These are phyloP conservation scores for Coremacera marginata DNA, from an alignment of 2,888 invertebrate species.

Conservation along the genomic window DNA sequence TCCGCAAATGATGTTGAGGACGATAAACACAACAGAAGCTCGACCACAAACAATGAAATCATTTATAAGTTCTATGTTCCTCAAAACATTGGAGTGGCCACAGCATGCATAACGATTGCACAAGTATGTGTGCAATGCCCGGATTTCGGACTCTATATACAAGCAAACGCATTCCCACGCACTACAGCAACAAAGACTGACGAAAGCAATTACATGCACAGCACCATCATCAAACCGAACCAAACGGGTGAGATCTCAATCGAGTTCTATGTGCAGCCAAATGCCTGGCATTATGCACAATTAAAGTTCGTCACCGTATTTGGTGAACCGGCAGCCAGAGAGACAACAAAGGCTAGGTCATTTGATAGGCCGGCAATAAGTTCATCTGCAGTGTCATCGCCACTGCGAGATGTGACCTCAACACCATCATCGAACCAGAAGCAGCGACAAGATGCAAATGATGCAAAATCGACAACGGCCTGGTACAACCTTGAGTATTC, in stretches of 20 bases:
- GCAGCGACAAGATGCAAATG: constrained; percentile 3
- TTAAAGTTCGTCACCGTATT: constrained; percentile 60
- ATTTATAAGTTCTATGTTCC: constrained; percentile 73
- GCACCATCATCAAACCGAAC: constrained; percentile 71
- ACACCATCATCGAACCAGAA: neutral
- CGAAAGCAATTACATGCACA: constrained; percentile 69
- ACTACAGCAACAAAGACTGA: constrained; percentile 57
- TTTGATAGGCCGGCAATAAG: constrained; percentile 25
- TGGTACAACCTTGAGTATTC: constrained; percentile 55
- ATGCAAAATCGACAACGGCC: constrained; percentile 32
- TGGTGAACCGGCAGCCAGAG: constrained; percentile 27
- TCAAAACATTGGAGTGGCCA: constrained; percentile 61
- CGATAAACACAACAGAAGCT: constrained; percentile 57
- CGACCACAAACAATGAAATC: constrained; percentile 59
- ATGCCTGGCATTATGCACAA: constrained; percentile 74
- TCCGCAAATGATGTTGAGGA: constrained; percentile 45
- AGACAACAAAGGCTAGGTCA: constrained; percentile 21
- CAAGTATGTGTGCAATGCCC: constrained; percentile 69
- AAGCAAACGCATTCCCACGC: constrained; percentile 71
- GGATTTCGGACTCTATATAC: constrained; percentile 70
- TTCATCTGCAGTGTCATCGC: constrained; percentile 41
- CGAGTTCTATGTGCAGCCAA: constrained; percentile 72
- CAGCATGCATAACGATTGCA: constrained; percentile 62
- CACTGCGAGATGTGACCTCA: constrained; percentile 34
- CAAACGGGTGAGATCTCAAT: constrained; percentile 68